These are phyloP conservation scores for Labeo calbasu DNA, from an alignment of 2,797 vertebrate species.

Conservation along the genomic window DNA sequence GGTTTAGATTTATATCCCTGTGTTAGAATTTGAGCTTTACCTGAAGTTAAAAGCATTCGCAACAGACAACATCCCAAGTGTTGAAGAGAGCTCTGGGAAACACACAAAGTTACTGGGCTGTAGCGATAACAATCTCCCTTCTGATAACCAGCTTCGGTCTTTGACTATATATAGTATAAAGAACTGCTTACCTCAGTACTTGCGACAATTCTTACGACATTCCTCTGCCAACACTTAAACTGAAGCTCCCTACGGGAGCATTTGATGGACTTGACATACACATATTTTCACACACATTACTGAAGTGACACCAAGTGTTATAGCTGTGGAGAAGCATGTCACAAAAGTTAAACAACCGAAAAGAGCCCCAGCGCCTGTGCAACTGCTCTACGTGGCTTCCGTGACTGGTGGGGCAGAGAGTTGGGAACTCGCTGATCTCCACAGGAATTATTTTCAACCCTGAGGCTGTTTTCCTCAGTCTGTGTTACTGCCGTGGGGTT, in stretches of 20 bases:
- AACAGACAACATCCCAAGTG: not conserved
- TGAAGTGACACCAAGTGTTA: slow-evolving; percentile 11
- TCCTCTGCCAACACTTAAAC: not conserved
- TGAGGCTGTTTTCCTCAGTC: slow-evolving; percentile 41
- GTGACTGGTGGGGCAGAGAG: slow-evolving; percentile 2
- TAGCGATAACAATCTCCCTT: not conserved
- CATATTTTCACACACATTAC: not conserved
- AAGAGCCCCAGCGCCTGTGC: not conserved
- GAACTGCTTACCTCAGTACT: not conserved
- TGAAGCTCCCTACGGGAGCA: not conserved
- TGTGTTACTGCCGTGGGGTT: slow-evolving; percentile 23
- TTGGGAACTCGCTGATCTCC: slow-evolving; percentile 31
- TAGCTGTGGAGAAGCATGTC: not conserved
- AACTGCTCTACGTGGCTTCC: not conserved
- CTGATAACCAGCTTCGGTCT: not conserved
- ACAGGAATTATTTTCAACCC: slow-evolving; percentile 54
- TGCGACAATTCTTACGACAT: not conserved
- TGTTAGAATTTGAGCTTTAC: not conserved
- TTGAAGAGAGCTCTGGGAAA: not conserved
- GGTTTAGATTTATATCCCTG: not conserved
- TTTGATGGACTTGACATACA: not conserved
- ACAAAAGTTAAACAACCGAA: slow-evolving; percentile 7
- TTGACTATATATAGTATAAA: not conserved
- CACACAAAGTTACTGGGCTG: not conserved
- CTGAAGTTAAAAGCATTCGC: not conserved